These are phyloP conservation scores for Dendrocincla fuliginosa DNA, from an alignment of 2,797 vertebrate genomes.

Conservation along the genomic window DNA sequence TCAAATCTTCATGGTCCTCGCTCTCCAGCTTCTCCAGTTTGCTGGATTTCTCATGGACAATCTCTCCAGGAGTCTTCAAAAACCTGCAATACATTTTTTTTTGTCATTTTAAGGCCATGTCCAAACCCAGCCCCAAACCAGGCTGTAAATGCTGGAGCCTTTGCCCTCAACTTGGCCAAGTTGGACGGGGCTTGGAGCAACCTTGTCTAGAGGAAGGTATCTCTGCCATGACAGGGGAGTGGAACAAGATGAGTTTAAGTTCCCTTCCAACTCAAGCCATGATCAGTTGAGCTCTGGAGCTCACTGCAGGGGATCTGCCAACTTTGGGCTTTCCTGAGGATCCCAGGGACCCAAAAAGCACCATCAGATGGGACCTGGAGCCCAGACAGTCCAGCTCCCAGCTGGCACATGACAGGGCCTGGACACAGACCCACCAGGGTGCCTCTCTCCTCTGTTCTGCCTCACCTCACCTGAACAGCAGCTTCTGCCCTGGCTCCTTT, in stretches of 20 bases:
- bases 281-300: background rate
- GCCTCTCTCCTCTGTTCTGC: background rate
- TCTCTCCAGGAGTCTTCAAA: conserved; percentile 85
- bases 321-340: background rate
- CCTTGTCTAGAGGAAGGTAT: background rate
- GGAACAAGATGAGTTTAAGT: background rate
- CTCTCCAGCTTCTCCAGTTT: conserved; percentile 68
- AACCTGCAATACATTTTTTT: conserved; percentile 74
- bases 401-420: background rate
- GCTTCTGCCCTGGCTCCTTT: conserved; percentile 90
- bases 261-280: background rate
- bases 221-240: background rate
- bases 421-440: background rate
- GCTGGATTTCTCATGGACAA: conserved; percentile 69
- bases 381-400: background rate
- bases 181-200: fast-evolving
- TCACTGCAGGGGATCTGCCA: background rate
- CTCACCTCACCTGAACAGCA: conserved; percentile 85
- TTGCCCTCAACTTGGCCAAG: background rate
- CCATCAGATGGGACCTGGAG: background rate
- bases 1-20: conserved; percentile 73
- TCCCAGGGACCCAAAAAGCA: background rate
- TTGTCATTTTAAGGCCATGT: background rate
- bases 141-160: background rate
- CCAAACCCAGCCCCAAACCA: background rate